Conservation (phyloP, 2,113 vertebrate species). For the Noctilio leporinus region DNA sequence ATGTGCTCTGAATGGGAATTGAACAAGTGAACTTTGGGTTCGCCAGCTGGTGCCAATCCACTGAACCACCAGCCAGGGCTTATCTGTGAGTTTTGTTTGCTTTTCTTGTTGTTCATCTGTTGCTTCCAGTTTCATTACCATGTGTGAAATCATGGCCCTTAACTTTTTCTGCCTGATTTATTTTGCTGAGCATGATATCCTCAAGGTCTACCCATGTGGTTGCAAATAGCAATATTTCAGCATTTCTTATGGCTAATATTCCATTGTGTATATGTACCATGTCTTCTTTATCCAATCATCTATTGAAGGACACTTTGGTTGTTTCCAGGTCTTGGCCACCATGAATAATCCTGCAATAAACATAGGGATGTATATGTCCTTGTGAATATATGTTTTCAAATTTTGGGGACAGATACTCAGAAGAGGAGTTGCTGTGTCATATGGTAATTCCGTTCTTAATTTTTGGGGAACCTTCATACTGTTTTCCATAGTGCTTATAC, state of each 20-base stretch:
- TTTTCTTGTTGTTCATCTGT: background rate
- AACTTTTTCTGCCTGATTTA: background rate
- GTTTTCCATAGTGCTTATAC: background rate
- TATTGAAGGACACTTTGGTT: background rate
- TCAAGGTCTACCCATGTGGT: background rate
- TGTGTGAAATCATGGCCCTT: background rate
- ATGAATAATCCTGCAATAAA: background rate
- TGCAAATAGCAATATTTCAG: background rate
- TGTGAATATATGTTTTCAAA: background rate
- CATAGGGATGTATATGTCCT: background rate
- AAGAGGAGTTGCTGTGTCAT: background rate
- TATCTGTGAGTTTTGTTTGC: background rate
- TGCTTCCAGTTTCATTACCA: background rate
- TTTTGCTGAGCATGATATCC: background rate
- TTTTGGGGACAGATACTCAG: background rate
- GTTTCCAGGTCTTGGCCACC: background rate
- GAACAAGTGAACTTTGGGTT: no score
- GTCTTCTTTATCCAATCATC: background rate
- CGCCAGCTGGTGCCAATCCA: no score
- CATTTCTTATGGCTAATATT: background rate
- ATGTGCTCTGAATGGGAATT: no score
- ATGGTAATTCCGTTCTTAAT: background rate
- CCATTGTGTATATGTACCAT: background rate
- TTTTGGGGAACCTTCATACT: background rate
- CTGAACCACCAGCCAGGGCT: no score